A percentile compares a stretch with the other conserved stretches of the same genome.
Conservation (phyloP, 2,888 invertebrate genomes). For the Caenorhabditis plicata region DNA sequence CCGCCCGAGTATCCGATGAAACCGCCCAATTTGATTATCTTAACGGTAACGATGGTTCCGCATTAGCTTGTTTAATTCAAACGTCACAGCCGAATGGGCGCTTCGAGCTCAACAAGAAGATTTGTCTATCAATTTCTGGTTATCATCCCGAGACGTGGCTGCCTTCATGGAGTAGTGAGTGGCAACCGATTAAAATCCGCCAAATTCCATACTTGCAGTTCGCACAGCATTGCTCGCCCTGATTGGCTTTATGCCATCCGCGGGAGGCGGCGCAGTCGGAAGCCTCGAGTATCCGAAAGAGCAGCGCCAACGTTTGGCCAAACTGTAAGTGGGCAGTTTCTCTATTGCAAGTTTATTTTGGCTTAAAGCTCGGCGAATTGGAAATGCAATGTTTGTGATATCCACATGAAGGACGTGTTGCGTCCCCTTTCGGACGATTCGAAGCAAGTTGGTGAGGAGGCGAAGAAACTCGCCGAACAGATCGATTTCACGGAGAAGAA, state of each 20-base stretch:
- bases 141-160: conserved; percentile 98
- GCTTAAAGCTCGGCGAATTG: conserved; percentile 16
- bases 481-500: too few relatives aligned
- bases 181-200: not conserved
- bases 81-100: conserved; percentile 80
- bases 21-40: conserved; percentile 87
- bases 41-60: conserved; percentile 74
- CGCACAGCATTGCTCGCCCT: conserved; percentile 86
- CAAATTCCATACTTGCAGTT: conserved; percentile 68
- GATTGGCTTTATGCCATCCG: conserved; percentile 91
- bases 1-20: conserved; percentile 96
- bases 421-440: conserved; percentile 32
- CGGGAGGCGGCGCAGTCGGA: conserved; percentile 85
- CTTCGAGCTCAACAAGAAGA: conserved; percentile 89
- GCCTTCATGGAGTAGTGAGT: conserved; percentile 85
- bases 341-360: not conserved
- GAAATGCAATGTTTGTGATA: conserved; percentile 43
- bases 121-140: conserved; percentile 90
- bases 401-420: conserved; percentile 39
- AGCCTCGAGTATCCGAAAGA: conserved; percentile 84
- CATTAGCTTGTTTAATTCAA: not conserved
- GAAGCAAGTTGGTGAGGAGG: conserved; percentile 19
- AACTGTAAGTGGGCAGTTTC: conserved; percentile 72
- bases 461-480: conserved; percentile 25
- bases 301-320: conserved; percentile 80